A percentile compares a stretch with the other conserved stretches of the same genome.
These are phyloP conservation scores for Tenthredo amoena DNA, from an alignment of 2,888 invertebrate species.

Conservation along the genomic window DNA sequence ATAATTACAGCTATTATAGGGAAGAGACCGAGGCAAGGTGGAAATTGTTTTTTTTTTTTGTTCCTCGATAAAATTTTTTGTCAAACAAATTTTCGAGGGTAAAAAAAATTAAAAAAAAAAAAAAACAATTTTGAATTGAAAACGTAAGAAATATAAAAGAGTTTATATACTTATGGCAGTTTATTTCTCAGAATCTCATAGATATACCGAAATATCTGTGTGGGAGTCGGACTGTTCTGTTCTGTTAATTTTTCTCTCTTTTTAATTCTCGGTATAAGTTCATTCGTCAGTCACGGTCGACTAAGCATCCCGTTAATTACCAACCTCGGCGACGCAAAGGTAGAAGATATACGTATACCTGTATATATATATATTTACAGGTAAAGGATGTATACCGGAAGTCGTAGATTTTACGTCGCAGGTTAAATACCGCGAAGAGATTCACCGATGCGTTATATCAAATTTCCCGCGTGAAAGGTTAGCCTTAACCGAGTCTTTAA, in stretches of 20 bases:
- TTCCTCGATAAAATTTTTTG: too few species aligned
- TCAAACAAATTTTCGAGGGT: too few species aligned
- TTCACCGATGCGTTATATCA: slow-evolving; percentile 48
- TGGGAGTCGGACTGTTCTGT: neutral
- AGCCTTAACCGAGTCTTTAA: slow-evolving; percentile 10
- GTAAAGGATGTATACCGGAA: slow-evolving; percentile 20
- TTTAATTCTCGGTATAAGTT: neutral
- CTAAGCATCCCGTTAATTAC: slow-evolving; percentile 40
- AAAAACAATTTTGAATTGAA: too few species aligned
- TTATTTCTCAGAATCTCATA: neutral
- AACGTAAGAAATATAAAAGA: too few species aligned
- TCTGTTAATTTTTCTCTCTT: neutral
- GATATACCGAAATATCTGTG: neutral
- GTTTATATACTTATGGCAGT: neutral
- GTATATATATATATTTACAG: neutral
- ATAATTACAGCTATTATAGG: neutral
- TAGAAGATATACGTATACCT: neutral
- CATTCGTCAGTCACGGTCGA: slow-evolving; percentile 18
- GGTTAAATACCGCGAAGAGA: slow-evolving; percentile 15
- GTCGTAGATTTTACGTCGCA: slow-evolving; percentile 47
- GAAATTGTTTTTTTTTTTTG: neutral
- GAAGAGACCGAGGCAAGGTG: neutral
- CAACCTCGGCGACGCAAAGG: neutral
- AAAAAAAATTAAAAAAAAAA: too few species aligned
- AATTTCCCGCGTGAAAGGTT: slow-evolving; percentile 36